A percentile compares a stretch with the other conserved stretches of the same genome.
phyloP scores from a whole-genome alignment of 92 coral and sea anemone species.

The Pocillopora grandis region DNA sequence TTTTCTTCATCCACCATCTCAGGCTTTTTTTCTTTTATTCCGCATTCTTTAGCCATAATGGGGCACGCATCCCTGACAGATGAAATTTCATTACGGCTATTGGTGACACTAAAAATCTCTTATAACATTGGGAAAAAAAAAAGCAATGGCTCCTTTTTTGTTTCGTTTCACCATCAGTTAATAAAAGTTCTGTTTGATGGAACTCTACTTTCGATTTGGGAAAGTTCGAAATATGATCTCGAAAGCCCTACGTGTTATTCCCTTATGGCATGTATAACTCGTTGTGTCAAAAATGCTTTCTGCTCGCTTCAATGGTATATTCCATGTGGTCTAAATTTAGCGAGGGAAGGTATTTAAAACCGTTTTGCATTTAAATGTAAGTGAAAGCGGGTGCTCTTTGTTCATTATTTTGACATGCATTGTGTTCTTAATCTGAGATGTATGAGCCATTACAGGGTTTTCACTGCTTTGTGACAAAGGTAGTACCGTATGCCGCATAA shows the following conservation, averaged over 20 bases:
- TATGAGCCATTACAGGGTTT: not conserved
- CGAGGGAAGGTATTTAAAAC: too few species aligned
- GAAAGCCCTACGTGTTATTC: not conserved
- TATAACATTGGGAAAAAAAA: too few species aligned
- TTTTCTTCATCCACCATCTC: too few species aligned
- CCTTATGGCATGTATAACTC: not conserved
- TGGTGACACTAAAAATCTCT: too few species aligned
- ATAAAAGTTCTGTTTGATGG: too few species aligned
- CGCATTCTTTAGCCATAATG: too few species aligned
- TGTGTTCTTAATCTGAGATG: not conserved
- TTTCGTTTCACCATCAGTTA: too few species aligned
- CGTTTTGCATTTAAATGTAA: not conserved
- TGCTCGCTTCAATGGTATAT: not conserved
- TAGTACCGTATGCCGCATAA: not conserved
- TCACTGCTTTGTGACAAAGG: not conserved
- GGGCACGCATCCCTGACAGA: too few species aligned
- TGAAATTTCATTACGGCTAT: too few species aligned
- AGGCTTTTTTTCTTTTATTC: too few species aligned
- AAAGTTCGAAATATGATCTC: not conserved
- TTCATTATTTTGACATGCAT: not conserved
- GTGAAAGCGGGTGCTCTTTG: constrained; percentile 1
- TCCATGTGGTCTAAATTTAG: constrained; percentile 3
- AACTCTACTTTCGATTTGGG: too few species aligned
- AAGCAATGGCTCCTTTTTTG: too few species aligned
- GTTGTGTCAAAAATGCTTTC: not conserved